Percentiles rank a stretch among this genome's conserved stretches.
Conservation (phyloP, 2,888 invertebrate species). For the Willowsia nigromaculata region DNA sequence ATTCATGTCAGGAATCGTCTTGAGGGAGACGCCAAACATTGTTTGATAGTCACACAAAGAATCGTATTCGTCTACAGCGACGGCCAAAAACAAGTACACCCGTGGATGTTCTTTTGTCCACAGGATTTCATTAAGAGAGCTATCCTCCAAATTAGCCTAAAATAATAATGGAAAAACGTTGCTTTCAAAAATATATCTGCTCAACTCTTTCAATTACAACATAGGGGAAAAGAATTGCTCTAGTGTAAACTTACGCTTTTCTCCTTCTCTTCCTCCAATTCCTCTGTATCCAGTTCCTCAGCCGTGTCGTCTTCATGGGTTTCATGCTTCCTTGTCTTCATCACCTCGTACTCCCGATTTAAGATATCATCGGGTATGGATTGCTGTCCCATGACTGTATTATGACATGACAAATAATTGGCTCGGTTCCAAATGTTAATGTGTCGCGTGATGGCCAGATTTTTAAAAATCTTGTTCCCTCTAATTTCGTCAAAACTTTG, state of each 20-base stretch:
- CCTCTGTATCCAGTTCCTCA: not conserved
- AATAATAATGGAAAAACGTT: not conserved
- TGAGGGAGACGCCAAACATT: constrained; percentile 72
- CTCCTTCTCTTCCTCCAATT: not conserved
- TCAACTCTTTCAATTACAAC: not conserved
- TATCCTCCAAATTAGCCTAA: not conserved
- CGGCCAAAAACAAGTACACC: constrained; percentile 67
- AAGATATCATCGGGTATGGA: not conserved
- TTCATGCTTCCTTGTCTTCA: not conserved
- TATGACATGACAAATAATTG: constrained; percentile 24
- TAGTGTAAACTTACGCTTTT: not conserved
- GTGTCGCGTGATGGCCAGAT: not conserved
- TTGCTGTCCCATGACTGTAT: too few species aligned
- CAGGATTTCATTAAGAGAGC: constrained; percentile 6
- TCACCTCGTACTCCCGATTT: constrained; percentile 17
- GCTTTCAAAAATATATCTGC: not conserved
- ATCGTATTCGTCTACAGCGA: constrained; percentile 69
- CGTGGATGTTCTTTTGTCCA: constrained; percentile 44
- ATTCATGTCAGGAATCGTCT: constrained; percentile 24
- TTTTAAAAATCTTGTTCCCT: constrained; percentile 40
- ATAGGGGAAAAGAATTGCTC: too few species aligned
- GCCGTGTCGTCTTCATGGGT: not conserved
- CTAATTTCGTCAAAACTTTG: not conserved
- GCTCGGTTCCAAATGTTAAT: constrained; percentile 60
- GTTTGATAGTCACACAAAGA: constrained; percentile 70